A percentile compares a stretch with the other conserved stretches of the same genome.
phyloP scores from a whole-genome alignment of 2,797 vertebrate species.

The Taenioides sp. region DNA sequence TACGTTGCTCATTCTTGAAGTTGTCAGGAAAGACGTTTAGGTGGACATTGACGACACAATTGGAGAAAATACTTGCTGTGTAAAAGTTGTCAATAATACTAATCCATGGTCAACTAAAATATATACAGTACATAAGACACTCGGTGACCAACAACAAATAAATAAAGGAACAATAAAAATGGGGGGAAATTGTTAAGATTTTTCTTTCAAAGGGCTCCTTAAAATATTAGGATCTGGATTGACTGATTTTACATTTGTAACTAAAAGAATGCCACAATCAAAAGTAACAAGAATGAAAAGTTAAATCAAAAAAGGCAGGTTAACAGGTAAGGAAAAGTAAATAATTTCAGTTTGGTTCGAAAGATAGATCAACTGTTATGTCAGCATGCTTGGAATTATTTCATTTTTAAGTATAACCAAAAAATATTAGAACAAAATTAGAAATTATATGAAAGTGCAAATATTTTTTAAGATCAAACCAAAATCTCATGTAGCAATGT shows the following conservation, averaged over 20 bases:
- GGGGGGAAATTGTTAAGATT: neutral
- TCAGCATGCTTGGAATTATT: neutral
- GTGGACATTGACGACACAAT: conserved; percentile 61
- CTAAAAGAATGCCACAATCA: neutral
- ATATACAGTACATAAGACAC: conserved; percentile 43
- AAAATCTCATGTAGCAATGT: neutral
- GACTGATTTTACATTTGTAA: neutral
- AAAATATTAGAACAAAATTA: neutral
- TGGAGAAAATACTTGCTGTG: conserved; percentile 49
- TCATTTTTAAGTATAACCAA: neutral
- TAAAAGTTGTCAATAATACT: conserved; percentile 59
- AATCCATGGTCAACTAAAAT: conserved; percentile 43
- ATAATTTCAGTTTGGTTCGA: neutral
- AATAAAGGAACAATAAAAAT: conserved; percentile 43
- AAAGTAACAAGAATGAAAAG: no score
- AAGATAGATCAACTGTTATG: neutral
- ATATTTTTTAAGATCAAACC: neutral
- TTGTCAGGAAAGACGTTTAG: conserved; percentile 64
- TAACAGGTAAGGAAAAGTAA: neutral
- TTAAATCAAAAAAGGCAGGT: neutral
- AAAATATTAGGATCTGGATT: neutral
- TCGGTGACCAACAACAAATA: conserved; percentile 42
- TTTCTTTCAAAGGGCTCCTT: no score
- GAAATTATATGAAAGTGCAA: neutral
- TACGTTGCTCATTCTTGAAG: conserved; percentile 62